Base-by-base conservation (phyloP, 2,888 invertebrate species). In the Autographa pulchrina region DNA sequence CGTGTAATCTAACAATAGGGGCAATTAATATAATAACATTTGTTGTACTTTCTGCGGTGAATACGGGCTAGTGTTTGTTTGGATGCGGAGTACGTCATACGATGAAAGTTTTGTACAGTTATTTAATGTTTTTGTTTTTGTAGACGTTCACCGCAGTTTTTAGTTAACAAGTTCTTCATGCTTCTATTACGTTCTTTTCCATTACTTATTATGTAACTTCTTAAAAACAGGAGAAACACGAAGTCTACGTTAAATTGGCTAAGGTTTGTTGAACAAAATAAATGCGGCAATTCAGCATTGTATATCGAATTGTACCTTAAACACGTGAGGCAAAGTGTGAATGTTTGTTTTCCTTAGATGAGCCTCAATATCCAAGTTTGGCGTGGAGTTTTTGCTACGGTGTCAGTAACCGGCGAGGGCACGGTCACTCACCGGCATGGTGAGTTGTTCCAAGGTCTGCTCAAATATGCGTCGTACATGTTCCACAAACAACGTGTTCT, bases 371-470 rank as follows among this genome's bases (percentile, higher is more conserved):
- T 78, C 62, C 73, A 67, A 74, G 75, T 78, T 86, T 84, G 86
- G 85, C 79, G 76, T 75, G 83, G 80, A 78, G 77, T 90, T 91
- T 90, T 89, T 87, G 85, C 85, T 81, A 82, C 77, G 82, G 86
- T 89, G 92, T 92, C 92, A 92, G 91, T 92, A 93, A 92, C 92
- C 92, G 88, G 77, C 80, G 80, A 90, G 85, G 74, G 84, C 81
- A 84, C 91, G 93, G 93, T 93, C 93, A 93, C 77, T 94, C 92
- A 93, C 94, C 93, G 91, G 68, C 73, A 71, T 90, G 91, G 88
- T 90, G 86, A 88, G 85, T 81, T 87, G 88, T 75, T 86, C 85
- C 91, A 91, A 92, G 92, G 92, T 87, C 90, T 87, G 80, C 81
- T 82, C 86, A 89, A 90, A 89, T 89, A 88, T 82, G 76, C 80